Evolutionary conservation across 1,140 invertebrate species (phyloP), one percentile per base, ranked within the genome.

Genomic region (Stenopsyche tienmushanensis): DNA sequence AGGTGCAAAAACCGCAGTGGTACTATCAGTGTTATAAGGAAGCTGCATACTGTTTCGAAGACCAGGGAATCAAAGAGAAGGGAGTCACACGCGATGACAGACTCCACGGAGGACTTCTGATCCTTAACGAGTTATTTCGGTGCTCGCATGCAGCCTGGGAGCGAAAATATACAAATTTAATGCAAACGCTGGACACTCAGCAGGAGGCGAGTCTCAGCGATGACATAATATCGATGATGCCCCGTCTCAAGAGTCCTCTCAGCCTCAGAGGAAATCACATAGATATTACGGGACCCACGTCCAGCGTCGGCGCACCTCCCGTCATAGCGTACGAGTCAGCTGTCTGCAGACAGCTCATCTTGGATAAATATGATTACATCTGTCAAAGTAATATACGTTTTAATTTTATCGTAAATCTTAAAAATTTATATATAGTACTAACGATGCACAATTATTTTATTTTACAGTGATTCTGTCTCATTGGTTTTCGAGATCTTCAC

Each of bases 91-190:
- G 86, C 69, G 97, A 99, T 72, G 97, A 99, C 75, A 84, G 90
- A 74, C 87, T 95, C 21, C 97, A 99, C 77, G 95, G 96, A 10
- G 93, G 93, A 1, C 80, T 99, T 0, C 82, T 99, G 10, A 92
- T 99, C 10, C 79, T 98, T 1, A 98, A 98, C 81, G 97, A 99
- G 77, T 79, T 99, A 0, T 80, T 99, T 1, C 81, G 96, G 66
- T 96, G 94, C 73, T 92, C 93, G 47, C 97, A 98, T 80, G 85
- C 91, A 1, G 84, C 88, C 47, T 96, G 94, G 88, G 97, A 96
- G 74, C 83, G 84, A 18, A 86, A 88, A 65, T 92, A 94, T 68
- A 87, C 88, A 55, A 80, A 84, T n/a, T 74, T 96, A 72, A 90
- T 80, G 78, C 73, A 75, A 21, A 78, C 77, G 49, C 69, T 82